phyloP scores from a whole-genome alignment of 2,113 vertebrate genomes.

The Lichenostomus cassidix region DNA sequence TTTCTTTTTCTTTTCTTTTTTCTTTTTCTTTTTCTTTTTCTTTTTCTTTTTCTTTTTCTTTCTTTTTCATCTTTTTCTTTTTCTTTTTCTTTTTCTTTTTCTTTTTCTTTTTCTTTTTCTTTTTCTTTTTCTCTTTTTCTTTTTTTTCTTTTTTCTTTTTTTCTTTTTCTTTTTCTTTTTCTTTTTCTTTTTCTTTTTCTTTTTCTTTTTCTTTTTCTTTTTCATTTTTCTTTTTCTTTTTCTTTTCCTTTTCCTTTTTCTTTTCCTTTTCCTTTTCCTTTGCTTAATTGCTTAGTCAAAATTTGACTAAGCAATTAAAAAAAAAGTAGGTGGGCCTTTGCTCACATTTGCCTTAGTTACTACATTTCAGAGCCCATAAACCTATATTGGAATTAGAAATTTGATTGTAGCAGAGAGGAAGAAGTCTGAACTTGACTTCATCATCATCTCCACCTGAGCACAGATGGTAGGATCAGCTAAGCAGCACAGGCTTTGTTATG shows the following conservation, averaged over 20 bases:
- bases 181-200: neutral
- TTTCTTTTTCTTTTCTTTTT: neutral
- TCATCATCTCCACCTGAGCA: neutral
- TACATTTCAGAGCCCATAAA: neutral
- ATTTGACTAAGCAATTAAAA: neutral
- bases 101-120: neutral
- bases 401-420: neutral
- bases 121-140: neutral
- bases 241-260: rapidly evolving
- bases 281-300: neutral
- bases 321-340: neutral
- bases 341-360: neutral
- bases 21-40: neutral
- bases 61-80: neutral
- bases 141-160: neutral
- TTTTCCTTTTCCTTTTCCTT: neutral
- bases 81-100: neutral
- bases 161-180: neutral
- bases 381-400: neutral
- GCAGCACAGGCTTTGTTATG: neutral
- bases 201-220: neutral
- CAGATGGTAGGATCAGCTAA: neutral
- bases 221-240: neutral
- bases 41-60: rapidly evolving
- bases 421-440: neutral